A percentile compares a stretch with the other conserved stretches of the same genome.
phyloP scores from a whole-genome alignment of 1,140 invertebrate genomes.

The Psilanteris sp. region DNA sequence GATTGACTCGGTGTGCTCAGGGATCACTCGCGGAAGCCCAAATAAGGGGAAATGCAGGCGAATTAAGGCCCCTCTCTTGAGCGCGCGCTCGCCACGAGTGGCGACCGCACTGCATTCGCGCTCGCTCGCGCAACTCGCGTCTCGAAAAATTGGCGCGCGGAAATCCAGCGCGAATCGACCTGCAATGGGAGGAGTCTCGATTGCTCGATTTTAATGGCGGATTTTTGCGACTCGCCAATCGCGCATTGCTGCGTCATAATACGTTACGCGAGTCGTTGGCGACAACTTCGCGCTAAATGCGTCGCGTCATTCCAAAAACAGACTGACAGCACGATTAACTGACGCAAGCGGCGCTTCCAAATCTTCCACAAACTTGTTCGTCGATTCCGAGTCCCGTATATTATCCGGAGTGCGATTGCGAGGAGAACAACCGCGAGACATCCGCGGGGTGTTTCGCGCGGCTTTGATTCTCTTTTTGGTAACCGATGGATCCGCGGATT shows the following conservation, averaged over 20 bases:
- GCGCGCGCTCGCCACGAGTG: conserved; percentile 22
- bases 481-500: no score
- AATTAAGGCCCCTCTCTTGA: conserved; percentile 66
- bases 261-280: conserved; percentile 7
- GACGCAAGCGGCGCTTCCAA: no score
- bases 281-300: conserved; percentile 16
- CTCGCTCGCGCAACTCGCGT: conserved; percentile 38
- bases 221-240: conserved; percentile 76
- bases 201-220: conserved; percentile 75
- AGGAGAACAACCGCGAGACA: no score
- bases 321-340: no score
- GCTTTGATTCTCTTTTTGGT: no score
- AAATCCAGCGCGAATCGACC: conserved; percentile 55
- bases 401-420: no score
- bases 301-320: conserved; percentile 6
- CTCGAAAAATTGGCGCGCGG: conserved; percentile 60
- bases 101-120: conserved; percentile 23
- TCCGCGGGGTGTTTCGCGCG: no score
- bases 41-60: conserved; percentile 76
- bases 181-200: conserved; percentile 74
- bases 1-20: conserved; percentile 41
- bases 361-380: no score
- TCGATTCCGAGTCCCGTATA: no score
- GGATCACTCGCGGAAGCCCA: conserved; percentile 73
- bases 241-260: conserved; percentile 53